A percentile compares a stretch with the other conserved stretches of the same genome.
phyloP scores from a whole-genome alignment of 2,888 invertebrate genomes.

The Andrena trimmerana region DNA sequence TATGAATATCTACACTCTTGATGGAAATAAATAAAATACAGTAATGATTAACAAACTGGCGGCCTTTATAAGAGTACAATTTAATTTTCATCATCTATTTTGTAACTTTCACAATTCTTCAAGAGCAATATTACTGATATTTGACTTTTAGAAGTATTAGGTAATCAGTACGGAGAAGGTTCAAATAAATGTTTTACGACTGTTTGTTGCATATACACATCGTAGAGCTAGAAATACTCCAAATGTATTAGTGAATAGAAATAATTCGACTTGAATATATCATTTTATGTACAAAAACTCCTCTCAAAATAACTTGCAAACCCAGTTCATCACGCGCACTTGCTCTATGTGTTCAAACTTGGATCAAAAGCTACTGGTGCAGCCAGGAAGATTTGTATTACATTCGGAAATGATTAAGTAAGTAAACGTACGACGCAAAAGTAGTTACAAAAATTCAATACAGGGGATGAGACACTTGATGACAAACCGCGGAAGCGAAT shows the following conservation, averaged over 20 bases:
- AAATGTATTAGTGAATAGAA: neutral
- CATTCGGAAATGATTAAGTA: neutral
- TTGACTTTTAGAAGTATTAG: too few species aligned
- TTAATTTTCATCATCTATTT: too few species aligned
- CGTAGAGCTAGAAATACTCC: too few species aligned
- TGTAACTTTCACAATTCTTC: too few species aligned
- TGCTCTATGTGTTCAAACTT: constrained; percentile 1
- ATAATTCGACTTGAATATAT: neutral
- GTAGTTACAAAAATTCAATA: neutral
- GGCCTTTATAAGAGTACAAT: too few species aligned
- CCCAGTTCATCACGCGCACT: neutral
- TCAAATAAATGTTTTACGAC: neutral
- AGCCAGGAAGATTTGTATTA: neutral
- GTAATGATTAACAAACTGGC: too few species aligned
- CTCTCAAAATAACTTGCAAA: neutral
- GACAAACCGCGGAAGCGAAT: too few species aligned
- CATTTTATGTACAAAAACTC: neutral
- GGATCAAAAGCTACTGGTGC: neutral
- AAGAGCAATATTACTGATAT: too few species aligned
- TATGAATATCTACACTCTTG: too few species aligned
- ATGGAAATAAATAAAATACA: too few species aligned
- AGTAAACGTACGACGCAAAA: neutral
- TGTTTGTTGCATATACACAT: neutral
- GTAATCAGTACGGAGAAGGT: too few species aligned
- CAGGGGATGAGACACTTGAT: too few species aligned